Evolutionary conservation across 2,888 invertebrate genomes (phyloP), one percentile per base, ranked within the genome.

Genomic region (Lasioglossum marginatum): DNA sequence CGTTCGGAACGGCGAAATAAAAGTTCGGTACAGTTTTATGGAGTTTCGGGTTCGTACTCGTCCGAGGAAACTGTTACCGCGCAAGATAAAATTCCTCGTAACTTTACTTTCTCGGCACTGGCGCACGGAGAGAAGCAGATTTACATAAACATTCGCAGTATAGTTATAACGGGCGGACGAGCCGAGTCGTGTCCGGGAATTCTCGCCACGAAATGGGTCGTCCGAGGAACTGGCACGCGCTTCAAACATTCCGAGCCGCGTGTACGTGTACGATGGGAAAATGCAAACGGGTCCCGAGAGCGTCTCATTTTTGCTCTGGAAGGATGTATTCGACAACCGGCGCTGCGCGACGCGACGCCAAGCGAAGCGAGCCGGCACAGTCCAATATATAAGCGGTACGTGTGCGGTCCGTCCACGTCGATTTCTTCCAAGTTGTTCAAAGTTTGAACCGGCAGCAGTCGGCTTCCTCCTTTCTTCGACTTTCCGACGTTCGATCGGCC

Each of bases 341-440:
- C 31, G 4, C 71, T 14, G 16, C 71, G 43, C 71, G 0, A 6
- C 52, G 80, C 43, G 52, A 45, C 45, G 75, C 10, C 8, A n/a
- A 3, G 10, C 57, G 57, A n/a, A 19, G 10, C 23, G 10, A 10
- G 45, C 45, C 45, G 16, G 16, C 4, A 4, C 14, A 27, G 60
- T n/a, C 14, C 60, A 27, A 23, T 14, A 10, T 6, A 12, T 4
- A 82, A 66, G 43, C 80, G 82, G 66, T 79, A 85, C 83, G 87
- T 77, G 87, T 81, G 82, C 83, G 82, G 81, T 85, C 81, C 81
- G 60, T 81, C 23, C 19, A 10, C 82, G 63, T 81, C 86, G 83
- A 84, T 87, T 89, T 87, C 66, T 66, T 66, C 66, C 6, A 34
- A 8, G 19, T 8, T 16, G 19, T 27, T 19, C 66, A 31, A 66